phyloP scores from a whole-genome alignment of 2,888 invertebrate species.

The Chironomus riparius region DNA sequence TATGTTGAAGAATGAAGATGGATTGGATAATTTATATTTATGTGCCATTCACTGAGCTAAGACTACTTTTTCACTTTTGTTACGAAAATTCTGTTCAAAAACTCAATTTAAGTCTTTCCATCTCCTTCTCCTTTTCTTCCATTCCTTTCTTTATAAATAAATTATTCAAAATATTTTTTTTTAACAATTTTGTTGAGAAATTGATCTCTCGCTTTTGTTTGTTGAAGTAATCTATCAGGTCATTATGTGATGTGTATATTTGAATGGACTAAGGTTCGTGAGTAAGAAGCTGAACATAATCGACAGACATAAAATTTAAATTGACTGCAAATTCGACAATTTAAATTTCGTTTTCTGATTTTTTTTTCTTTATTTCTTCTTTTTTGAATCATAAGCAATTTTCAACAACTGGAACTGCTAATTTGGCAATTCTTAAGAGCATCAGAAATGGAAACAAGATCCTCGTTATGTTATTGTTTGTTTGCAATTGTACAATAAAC shows the following conservation, averaged over 20 bases:
- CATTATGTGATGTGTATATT: neutral
- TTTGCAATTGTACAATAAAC: neutral
- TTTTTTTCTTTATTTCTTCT: too few relatives aligned
- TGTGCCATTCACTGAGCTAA: neutral
- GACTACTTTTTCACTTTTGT: neutral
- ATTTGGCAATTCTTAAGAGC: neutral
- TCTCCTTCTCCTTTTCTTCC: too few relatives aligned
- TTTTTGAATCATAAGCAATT: neutral
- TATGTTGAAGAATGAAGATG: neutral
- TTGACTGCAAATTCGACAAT: neutral
- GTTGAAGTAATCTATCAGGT: neutral
- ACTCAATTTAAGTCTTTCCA: neutral
- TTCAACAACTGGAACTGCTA: neutral
- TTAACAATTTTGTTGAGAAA: neutral
- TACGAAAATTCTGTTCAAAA: neutral
- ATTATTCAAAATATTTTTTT: too few relatives aligned
- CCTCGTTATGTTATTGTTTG: neutral
- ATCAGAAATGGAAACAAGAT: neutral
- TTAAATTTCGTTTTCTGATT: neutral
- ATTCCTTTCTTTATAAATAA: neutral
- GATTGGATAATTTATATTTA: constrained; percentile 4
- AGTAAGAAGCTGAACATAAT: neutral
- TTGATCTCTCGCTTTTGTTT: neutral
- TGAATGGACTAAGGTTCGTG: neutral
- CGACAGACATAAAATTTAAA: too few relatives aligned